Conservation (phyloP, 2,113 vertebrate genomes). For the Protobothrops mucrosquamatus region DNA sequence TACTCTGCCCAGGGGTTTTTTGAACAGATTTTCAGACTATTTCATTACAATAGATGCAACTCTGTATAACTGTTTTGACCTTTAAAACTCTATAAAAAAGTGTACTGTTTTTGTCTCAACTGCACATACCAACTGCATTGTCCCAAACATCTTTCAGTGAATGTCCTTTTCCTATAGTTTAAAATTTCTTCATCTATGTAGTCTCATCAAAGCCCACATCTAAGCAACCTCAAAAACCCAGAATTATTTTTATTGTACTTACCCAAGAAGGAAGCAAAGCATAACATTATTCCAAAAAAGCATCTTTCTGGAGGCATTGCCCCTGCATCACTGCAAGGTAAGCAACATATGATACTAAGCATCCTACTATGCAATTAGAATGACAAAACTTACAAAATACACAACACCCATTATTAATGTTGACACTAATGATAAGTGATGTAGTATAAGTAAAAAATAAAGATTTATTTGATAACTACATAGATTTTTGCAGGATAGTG, state of each 20-base stretch:
- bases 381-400: neutral
- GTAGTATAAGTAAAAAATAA: neutral
- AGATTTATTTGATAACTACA: neutral
- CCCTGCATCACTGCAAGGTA: constrained; percentile 85
- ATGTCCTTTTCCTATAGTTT: neutral
- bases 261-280: constrained; percentile 85
- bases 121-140: neutral
- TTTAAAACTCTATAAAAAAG: neutral
- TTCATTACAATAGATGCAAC: neutral
- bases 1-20: neutral
- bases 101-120: neutral
- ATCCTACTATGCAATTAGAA: neutral
- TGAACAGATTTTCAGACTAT: neutral
- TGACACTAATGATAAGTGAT: neutral
- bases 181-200: neutral
- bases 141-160: neutral
- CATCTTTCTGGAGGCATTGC: constrained; percentile 87
- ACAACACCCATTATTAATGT: neutral
- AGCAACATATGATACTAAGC: constrained; percentile 1
- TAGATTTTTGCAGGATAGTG: neutral
- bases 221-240: neutral
- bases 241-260: constrained; percentile 57
- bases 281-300: constrained; percentile 92
- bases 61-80: neutral
- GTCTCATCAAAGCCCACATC: neutral